Evolutionary conservation across 2,888 invertebrate species (phyloP).

Genomic region (Oxyscelio sp.): DNA sequence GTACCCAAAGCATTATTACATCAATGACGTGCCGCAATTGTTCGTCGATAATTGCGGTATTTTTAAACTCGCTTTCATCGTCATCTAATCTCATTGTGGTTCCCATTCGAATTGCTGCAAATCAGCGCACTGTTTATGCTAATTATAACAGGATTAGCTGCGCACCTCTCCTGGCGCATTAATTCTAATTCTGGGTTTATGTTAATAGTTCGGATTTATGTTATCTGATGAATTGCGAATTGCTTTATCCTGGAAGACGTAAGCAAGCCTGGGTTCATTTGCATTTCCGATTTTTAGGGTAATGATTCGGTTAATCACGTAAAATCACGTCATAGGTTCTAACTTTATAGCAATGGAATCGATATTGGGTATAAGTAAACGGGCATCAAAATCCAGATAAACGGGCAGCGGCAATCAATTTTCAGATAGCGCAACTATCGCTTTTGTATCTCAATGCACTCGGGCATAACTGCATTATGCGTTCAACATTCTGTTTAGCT

Average conservation of each 20-base stretch:
- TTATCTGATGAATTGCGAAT: neutral
- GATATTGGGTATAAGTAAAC: too few relatives aligned
- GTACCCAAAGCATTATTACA: too few relatives aligned
- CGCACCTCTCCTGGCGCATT: neutral
- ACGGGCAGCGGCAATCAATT: constrained; percentile 26
- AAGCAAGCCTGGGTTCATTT: too few relatives aligned
- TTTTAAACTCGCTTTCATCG: neutral
- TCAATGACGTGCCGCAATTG: neutral
- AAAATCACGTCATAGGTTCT: too few relatives aligned
- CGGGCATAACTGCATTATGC: constrained; percentile 10
- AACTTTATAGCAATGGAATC: too few relatives aligned
- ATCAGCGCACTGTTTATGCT: neutral
- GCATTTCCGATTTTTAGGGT: too few relatives aligned
- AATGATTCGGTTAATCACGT: too few relatives aligned
- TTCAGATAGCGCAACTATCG: constrained; percentile 19
- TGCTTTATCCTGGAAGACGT: too few relatives aligned
- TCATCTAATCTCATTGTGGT: constrained; percentile 2
- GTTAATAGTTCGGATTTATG: neutral
- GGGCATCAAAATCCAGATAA: neutral
- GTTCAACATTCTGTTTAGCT: constrained; percentile 24
- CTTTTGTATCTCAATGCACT: constrained; percentile 19
- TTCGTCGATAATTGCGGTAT: neutral
- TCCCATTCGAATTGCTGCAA: constrained; percentile 5
- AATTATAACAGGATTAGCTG: constrained; percentile 5
- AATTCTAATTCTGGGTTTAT: neutral